Base-by-base conservation (phyloP, 37 sponge, comb jelly and placozoan species). In the Haliclona indistincta region DNA sequence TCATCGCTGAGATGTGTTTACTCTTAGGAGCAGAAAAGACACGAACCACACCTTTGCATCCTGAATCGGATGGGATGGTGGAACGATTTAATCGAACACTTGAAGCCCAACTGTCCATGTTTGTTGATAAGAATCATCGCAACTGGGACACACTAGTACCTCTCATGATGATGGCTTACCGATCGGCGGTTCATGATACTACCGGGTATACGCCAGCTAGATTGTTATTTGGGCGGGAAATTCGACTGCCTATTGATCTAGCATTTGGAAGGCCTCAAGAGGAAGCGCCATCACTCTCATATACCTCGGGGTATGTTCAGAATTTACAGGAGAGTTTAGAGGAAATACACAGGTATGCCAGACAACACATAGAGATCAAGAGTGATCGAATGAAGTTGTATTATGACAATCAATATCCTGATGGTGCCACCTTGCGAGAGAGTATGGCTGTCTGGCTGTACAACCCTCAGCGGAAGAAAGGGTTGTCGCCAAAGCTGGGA, bases 31-130 rank as follows among this genome's bases (percentile, higher is more conserved):
- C 56, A 4, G 22, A 54, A 26, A 80, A 80, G 26, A 70, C 45
- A 3, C 43, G 81, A 2, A 80, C 81, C 5, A 80, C 81, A 37
- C 36, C 81, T 2, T 37, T 67, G 33, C 72, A 58, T 13, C 81
- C 81, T 33, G 64, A 81, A 28, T 81, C 68, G 15, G 81, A 81
- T 81, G 63, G 81, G 4, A 70, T 81, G 63, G 73, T 81, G 1
- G 81, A 81, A 45, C 44, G 81, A 56, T 20, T 81, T 2, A 81
- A 81, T 56, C 28, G 56, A 32, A 81, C 81, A 41, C 44, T 75
- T 15, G 65, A 53, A 7, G 65, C 23, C 7, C 4, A 4, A 44
- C 64, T 75, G 28, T 72, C 81, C 3, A 71, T 20, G 38, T 60
- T 63, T 35, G 64, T 71, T 1, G 32, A 30, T 52, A 44, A 70